These are phyloP conservation scores for Steromphala cineraria DNA, from an alignment of 2,888 invertebrate genomes.

Conservation along the genomic window DNA sequence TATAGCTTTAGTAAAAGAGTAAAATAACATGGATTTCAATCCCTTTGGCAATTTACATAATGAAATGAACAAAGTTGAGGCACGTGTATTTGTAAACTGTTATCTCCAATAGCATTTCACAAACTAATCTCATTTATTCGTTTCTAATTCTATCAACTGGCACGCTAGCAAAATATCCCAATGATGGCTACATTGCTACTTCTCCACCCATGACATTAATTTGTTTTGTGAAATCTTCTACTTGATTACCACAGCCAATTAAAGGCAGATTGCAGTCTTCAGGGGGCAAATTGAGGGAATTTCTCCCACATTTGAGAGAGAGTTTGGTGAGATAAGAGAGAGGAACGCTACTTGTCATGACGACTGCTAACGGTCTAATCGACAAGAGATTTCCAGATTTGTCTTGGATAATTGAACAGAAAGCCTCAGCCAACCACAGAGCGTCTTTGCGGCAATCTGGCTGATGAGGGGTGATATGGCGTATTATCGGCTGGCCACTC, in stretches of 20 bases:
- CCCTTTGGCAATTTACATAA: too few species aligned
- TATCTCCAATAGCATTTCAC: too few species aligned
- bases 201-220: neutral
- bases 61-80: too few species aligned
- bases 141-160: too few species aligned
- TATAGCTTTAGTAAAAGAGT: too few species aligned
- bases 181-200: too few species aligned
- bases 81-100: too few species aligned
- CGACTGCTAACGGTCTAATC: neutral
- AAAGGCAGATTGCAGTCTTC: slow-evolving; percentile 7
- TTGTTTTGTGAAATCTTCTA: slow-evolving; percentile 16
- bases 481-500: neutral
- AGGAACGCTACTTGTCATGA: neutral
- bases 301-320: neutral
- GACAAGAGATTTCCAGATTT: slow-evolving; percentile 6
- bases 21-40: too few species aligned
- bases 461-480: slow-evolving; percentile 15
- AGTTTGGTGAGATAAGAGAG: neutral
- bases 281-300: slow-evolving; percentile 5
- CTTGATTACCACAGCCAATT: slow-evolving; percentile 13
- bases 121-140: too few species aligned
- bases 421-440: neutral
- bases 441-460: slow-evolving; percentile 4
- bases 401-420: slow-evolving; percentile 10
- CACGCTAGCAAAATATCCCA: too few species aligned